Conservation (phyloP, 2,888 invertebrate species). For the Ichneumoninae sp. region DNA sequence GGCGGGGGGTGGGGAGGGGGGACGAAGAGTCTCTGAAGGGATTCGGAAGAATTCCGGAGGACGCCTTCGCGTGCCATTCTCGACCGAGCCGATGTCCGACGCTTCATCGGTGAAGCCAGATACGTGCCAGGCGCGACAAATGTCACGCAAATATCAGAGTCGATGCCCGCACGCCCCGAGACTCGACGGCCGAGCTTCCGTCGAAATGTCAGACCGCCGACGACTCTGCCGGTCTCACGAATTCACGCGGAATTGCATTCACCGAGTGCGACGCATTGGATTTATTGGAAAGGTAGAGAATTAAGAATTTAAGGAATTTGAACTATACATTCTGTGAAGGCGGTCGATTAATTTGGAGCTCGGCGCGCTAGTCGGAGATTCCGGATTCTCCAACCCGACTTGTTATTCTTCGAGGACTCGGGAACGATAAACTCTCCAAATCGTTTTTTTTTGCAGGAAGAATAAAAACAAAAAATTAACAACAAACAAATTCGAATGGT, state of each 20-base stretch:
- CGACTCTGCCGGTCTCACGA: slow-evolving; percentile 17
- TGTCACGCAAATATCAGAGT: slow-evolving; percentile 77
- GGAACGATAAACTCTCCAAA: slow-evolving; percentile 3
- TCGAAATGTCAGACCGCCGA: slow-evolving; percentile 60
- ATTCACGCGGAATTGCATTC: slow-evolving; percentile 26
- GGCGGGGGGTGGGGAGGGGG: too few relatives aligned
- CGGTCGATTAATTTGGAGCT: neutral
- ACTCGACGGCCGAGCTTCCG: slow-evolving; percentile 36
- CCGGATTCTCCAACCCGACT: neutral
- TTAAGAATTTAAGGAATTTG: neutral
- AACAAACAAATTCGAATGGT: too few relatives aligned
- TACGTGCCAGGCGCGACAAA: slow-evolving; percentile 70
- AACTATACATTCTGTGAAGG: neutral
- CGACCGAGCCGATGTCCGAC: neutral
- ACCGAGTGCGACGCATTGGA: neutral
- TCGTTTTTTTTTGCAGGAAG: slow-evolving; percentile 27
- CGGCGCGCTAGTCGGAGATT: neutral
- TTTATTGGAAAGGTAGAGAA: neutral
- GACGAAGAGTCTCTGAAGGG: slow-evolving; percentile 12
- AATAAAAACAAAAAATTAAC: neutral
- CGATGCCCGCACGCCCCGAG: slow-evolving; percentile 29
- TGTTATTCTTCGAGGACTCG: slow-evolving; percentile 3
- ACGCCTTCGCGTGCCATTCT: neutral
- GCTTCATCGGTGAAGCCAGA: slow-evolving; percentile 47
- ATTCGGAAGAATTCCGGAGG: slow-evolving; percentile 30